Evolutionary conservation across 1,140 invertebrate species (phyloP).

Genomic region (Danaus melanippus): DNA sequence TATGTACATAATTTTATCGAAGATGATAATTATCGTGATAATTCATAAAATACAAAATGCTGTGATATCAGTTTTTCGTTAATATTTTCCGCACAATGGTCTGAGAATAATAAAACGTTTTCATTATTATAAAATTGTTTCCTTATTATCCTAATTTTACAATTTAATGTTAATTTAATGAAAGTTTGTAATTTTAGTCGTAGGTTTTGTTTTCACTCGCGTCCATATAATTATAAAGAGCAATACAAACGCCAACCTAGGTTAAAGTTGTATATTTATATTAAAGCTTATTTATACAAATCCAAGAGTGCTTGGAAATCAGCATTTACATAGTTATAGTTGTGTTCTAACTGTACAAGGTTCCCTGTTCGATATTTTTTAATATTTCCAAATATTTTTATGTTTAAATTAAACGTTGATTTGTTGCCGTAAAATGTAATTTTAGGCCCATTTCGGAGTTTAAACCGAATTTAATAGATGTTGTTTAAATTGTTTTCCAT

Average conservation of each 20-base stretch:
- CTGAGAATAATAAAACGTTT: slow-evolving; percentile 5
- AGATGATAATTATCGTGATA: slow-evolving; percentile 37
- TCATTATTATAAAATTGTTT: background rate
- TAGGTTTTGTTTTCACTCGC: slow-evolving; percentile 20
- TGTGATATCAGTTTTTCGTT: slow-evolving; percentile 67
- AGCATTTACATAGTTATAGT: slow-evolving; percentile 25
- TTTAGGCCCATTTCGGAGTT: slow-evolving; percentile 59
- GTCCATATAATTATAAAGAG: slow-evolving; percentile 31
- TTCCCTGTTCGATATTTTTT: slow-evolving; percentile 31
- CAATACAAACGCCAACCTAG: slow-evolving; percentile 67
- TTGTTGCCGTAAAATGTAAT: slow-evolving; percentile 60
- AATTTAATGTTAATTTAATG: no score
- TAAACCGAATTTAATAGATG: slow-evolving; percentile 66
- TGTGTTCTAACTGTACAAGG: slow-evolving; percentile 28
- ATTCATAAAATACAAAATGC: slow-evolving; percentile 57
- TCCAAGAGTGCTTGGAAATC: slow-evolving; percentile 25
- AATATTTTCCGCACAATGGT: slow-evolving; percentile 24
- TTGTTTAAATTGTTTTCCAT: slow-evolving; percentile 45
- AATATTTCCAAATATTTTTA: slow-evolving; percentile 21
- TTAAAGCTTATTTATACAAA: slow-evolving; percentile 39
- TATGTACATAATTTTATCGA: slow-evolving; percentile 52
- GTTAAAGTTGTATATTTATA: slow-evolving; percentile 38
- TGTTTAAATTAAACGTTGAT: slow-evolving; percentile 42
- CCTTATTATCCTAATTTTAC: no score
- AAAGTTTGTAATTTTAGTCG: slow-evolving; percentile 10